Evolutionary conservation across 23 tunicate species (phyloP).

Genomic region (Halocynthia roretzi): DNA sequence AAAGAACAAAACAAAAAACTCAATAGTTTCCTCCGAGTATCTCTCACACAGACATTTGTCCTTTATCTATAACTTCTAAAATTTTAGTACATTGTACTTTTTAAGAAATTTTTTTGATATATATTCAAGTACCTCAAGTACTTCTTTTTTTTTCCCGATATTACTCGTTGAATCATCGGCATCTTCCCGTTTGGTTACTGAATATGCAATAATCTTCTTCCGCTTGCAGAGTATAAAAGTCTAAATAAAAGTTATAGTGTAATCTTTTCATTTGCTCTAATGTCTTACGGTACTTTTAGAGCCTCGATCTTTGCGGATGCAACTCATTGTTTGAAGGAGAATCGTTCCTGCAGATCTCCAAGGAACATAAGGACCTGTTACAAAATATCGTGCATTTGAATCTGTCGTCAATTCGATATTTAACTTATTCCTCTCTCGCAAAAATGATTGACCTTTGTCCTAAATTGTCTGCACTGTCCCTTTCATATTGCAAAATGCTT

Average conservation of each 20-base stretch:
- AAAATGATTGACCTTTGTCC: conserved; percentile 33
- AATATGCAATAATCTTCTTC: no score
- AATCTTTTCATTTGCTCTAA: neutral
- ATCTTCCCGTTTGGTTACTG: no score
- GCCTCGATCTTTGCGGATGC: conserved; percentile 66
- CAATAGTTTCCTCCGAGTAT: no score
- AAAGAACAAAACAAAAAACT: no score
- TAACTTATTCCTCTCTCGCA: conserved; percentile 40
- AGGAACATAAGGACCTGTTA: conserved; percentile 7
- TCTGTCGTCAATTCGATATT: conserved; percentile 45
- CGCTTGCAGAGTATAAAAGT: no score
- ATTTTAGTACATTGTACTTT: no score
- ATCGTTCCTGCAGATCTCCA: neutral
- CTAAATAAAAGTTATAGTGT: neutral
- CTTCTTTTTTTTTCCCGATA: neutral
- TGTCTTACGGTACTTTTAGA: conserved; percentile 11
- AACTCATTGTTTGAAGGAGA: conserved; percentile 60
- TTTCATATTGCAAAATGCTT: conserved; percentile 47
- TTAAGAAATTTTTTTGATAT: no score
- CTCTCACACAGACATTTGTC: no score
- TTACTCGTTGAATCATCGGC: no score
- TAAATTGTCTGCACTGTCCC: conserved; percentile 24
- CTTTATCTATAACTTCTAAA: no score
- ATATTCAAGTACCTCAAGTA: neutral
- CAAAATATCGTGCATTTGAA: conserved; percentile 16